Conservation (phyloP, 2,888 invertebrate species). For the Aphodius sticticus region DNA sequence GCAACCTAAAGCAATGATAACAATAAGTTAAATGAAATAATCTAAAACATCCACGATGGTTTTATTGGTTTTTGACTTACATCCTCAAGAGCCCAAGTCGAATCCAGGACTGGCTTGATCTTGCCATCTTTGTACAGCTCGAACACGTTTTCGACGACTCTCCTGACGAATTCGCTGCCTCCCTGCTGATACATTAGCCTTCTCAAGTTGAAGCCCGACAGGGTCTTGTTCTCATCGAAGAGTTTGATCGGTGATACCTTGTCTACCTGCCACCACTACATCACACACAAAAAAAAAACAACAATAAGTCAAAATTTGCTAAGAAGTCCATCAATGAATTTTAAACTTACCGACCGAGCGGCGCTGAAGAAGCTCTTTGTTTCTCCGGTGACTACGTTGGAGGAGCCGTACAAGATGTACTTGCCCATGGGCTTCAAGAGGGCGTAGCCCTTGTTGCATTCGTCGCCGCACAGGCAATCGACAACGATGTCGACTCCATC, state of each 20-base stretch:
- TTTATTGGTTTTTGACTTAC: slow-evolving; percentile 61
- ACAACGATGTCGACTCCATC: slow-evolving; percentile 87
- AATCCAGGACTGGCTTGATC: slow-evolving; percentile 84
- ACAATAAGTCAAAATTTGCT: not conserved
- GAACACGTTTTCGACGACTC: slow-evolving; percentile 76
- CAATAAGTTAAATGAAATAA: slow-evolving; percentile 11
- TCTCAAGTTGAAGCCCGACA: slow-evolving; percentile 84
- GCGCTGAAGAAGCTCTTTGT: slow-evolving; percentile 92
- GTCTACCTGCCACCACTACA: slow-evolving; percentile 91
- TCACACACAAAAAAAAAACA: slow-evolving; percentile 13
- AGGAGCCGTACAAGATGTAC: slow-evolving; percentile 87
- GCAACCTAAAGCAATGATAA: slow-evolving; percentile 66
- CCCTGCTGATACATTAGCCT: slow-evolving; percentile 83
- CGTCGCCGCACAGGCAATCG: slow-evolving; percentile 89
- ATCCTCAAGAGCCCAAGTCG: slow-evolving; percentile 88
- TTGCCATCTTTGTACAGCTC: slow-evolving; percentile 79
- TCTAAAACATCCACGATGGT: not conserved
- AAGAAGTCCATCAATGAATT: not conserved
- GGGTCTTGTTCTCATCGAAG: slow-evolving; percentile 87
- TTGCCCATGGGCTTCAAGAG: slow-evolving; percentile 88
- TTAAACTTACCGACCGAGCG: slow-evolving; percentile 81
- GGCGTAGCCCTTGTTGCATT: slow-evolving; percentile 84
- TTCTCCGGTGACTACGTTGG: slow-evolving; percentile 89
- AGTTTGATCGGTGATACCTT: slow-evolving; percentile 88
- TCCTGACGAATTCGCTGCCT: slow-evolving; percentile 74